phyloP scores from a whole-genome alignment of 2,797 vertebrate species.

The Pagetopsis macropterus region DNA sequence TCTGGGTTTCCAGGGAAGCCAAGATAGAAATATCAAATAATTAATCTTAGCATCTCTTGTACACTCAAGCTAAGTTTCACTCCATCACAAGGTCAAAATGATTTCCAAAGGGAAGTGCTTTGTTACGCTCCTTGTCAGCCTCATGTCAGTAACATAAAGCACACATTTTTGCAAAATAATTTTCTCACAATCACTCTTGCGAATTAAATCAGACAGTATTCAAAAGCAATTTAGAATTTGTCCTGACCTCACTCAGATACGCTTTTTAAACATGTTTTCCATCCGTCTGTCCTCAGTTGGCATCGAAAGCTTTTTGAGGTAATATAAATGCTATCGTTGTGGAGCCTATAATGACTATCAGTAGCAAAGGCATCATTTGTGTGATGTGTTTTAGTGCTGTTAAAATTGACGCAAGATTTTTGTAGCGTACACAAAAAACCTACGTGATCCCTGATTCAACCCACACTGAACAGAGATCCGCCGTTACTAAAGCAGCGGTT shows the following conservation, averaged over 20 bases:
- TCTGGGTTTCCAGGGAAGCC: conserved; percentile 23
- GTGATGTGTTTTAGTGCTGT: background rate
- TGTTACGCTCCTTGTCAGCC: conserved; percentile 27
- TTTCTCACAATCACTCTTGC: conserved; percentile 10
- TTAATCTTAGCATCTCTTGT: conserved; percentile 15
- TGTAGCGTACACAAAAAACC: background rate
- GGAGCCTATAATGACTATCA: background rate
- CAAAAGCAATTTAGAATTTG: background rate
- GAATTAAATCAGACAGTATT: conserved; percentile 4
- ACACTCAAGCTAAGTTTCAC: conserved; percentile 44
- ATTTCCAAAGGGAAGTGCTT: conserved; percentile 38
- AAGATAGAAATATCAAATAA: conserved; percentile 28
- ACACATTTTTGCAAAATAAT: conserved; percentile 22
- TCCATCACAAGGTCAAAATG: conserved; percentile 34
- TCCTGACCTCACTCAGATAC: background rate
- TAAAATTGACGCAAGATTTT: background rate
- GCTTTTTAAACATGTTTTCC: background rate
- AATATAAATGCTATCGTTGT: background rate
- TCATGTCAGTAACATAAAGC: conserved; percentile 26
- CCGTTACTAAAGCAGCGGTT: background rate
- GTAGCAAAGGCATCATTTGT: background rate
- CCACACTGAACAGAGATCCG: background rate
- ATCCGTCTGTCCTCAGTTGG: background rate
- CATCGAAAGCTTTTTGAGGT: background rate
- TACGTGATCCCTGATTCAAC: background rate